A percentile compares a stretch with the other conserved stretches of the same genome.
phyloP scores from a whole-genome alignment of 1,140 invertebrate genomes.

The Tetranychus cinnabarinus region DNA sequence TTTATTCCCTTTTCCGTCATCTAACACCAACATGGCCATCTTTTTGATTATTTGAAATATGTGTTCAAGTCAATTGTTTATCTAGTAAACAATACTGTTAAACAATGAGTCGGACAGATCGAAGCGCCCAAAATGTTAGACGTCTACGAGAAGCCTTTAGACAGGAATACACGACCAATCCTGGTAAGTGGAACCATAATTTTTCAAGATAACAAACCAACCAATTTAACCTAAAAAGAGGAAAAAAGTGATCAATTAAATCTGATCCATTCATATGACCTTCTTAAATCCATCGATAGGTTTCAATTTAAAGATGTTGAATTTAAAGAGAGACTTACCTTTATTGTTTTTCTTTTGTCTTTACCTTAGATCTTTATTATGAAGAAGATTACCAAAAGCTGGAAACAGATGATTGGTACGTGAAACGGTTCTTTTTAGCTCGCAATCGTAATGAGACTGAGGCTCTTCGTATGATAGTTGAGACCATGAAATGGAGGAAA shows the following conservation, averaged over 20 bases:
- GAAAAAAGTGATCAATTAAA: neutral
- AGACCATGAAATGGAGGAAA: conserved; percentile 2
- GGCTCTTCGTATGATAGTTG: conserved; percentile 4
- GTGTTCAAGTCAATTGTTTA: too few species aligned
- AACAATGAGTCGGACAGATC: neutral
- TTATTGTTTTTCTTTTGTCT: neutral
- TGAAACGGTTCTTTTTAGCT: conserved; percentile 7
- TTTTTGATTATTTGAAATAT: too few species aligned
- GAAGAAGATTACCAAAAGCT: conserved; percentile 4
- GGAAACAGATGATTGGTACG: conserved; percentile 5
- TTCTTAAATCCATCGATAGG: neutral
- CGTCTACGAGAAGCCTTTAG: conserved; percentile 1
- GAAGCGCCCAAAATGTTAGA: conserved; percentile 1
- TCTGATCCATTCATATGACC: neutral
- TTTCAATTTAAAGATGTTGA: neutral
- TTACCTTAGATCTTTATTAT: conserved; percentile 4
- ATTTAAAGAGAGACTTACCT: neutral
- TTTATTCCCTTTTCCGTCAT: too few species aligned
- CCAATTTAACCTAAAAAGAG: neutral
- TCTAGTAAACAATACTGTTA: too few species aligned
- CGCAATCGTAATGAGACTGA: neutral
- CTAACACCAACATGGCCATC: too few species aligned
- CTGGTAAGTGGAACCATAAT: neutral
- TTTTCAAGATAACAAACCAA: neutral
- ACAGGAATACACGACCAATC: neutral